These are phyloP conservation scores for Smutsia gigantea DNA, from an alignment of 2,797 vertebrate species.

Conservation along the genomic window DNA sequence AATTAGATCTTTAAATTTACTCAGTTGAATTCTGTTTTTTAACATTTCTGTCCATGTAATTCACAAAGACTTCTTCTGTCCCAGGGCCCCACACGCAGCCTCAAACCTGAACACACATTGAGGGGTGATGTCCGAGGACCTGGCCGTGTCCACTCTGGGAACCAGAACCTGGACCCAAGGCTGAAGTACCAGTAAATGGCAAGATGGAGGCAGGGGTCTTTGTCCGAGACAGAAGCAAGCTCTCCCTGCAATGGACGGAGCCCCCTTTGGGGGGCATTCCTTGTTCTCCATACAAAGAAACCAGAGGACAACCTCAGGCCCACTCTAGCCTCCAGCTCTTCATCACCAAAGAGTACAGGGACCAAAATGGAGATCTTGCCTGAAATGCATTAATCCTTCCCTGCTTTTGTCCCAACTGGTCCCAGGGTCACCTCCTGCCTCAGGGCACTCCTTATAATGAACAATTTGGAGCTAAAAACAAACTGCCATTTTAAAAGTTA, in stretches of 20 bases:
- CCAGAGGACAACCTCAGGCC: neutral
- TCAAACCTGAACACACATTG: rapidly evolving
- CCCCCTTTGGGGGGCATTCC: neutral
- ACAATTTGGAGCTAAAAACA: neutral
- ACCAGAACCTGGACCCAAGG: neutral
- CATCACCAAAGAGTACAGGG: neutral
- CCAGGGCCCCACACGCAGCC: neutral
- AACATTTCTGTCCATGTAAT: neutral
- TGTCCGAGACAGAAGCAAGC: neutral
- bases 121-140: neutral
- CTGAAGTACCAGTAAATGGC: neutral
- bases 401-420: neutral
- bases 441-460: neutral
- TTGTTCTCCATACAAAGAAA: neutral
- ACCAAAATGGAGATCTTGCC: neutral
- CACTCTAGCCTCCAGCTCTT: neutral
- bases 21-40: neutral
- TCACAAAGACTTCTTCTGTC: neutral
- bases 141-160: neutral
- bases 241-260: neutral
- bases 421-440: neutral
- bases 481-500: neutral
- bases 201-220: neutral
- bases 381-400: neutral
- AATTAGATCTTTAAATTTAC: neutral